These are phyloP conservation scores for Trichomycterus rosablanca DNA, from an alignment of 2,113 vertebrate genomes.

Conservation along the genomic window DNA sequence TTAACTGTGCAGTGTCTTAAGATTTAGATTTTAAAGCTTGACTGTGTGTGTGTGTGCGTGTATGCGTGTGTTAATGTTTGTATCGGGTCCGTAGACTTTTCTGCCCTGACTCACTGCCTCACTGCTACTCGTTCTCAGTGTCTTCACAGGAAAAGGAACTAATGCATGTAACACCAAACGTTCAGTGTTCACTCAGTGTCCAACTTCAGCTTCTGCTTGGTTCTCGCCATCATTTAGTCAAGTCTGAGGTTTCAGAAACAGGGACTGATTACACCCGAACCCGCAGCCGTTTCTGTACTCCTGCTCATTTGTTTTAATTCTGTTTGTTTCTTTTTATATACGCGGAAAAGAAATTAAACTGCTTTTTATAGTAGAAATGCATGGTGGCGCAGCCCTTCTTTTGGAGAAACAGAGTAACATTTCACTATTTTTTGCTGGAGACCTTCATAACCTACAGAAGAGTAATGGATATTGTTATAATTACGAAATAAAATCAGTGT, in stretches of 20 bases:
- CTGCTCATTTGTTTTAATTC: conserved; percentile 32
- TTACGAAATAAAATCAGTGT: conserved; percentile 73
- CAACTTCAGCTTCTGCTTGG: conserved; percentile 30
- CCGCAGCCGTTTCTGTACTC: conserved; percentile 52
- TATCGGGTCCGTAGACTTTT: conserved; percentile 35
- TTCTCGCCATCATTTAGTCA: conserved; percentile 54
- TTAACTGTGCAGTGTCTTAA: conserved; percentile 20
- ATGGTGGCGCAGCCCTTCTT: conserved; percentile 67
- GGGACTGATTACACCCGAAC: conserved; percentile 44
- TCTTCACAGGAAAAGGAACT: conserved; percentile 43
- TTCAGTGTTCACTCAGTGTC: conserved; percentile 57
- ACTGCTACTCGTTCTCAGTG: conserved; percentile 59
- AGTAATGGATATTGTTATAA: conserved; percentile 82
- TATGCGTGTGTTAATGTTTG: conserved; percentile 52
- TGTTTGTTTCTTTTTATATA: conserved; percentile 40
- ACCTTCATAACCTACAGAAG: conserved; percentile 76
- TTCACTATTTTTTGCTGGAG: conserved; percentile 73
- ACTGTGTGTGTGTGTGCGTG: conserved; percentile 42
- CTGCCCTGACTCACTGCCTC: conserved; percentile 56
- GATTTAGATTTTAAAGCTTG: conserved; percentile 41
- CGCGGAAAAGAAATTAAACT: conserved; percentile 67
- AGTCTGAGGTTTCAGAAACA: conserved; percentile 52
- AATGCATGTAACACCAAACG: conserved; percentile 58
- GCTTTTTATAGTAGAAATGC: conserved; percentile 79
- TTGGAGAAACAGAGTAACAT: conserved; percentile 69